Percentiles rank a stretch among this genome's conserved stretches.
phyloP scores from a whole-genome alignment of 1,140 invertebrate species.

The Papilio glaucus region DNA sequence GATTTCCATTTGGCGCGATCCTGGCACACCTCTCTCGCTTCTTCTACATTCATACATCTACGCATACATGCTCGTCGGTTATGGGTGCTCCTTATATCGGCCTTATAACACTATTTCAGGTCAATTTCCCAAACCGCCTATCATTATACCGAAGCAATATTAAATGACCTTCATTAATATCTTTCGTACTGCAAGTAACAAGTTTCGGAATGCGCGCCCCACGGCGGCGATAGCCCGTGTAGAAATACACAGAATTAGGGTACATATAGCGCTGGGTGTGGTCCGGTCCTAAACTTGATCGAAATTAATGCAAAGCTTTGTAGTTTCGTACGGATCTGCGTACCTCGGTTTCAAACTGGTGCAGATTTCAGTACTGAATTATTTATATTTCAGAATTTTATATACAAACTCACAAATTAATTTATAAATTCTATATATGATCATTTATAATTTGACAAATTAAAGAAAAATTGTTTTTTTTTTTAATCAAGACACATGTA shows the following conservation, averaged over 20 bases:
- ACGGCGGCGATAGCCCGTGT: not conserved
- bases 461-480: too few relatives aligned
- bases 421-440: too few relatives aligned
- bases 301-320: not conserved
- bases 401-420: too few relatives aligned
- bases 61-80: too few relatives aligned
- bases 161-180: not conserved
- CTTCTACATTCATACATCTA: too few relatives aligned
- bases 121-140: constrained; percentile 4
- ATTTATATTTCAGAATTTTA: not conserved
- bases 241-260: not conserved
- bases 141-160: not conserved
- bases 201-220: not conserved
- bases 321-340: not conserved
- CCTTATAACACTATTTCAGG: not conserved
- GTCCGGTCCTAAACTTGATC: not conserved
- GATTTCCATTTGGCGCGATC: too few relatives aligned
- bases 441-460: too few relatives aligned
- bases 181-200: not conserved
- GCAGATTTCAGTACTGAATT: not conserved
- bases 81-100: too few relatives aligned
- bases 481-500: too few relatives aligned
- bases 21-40: too few relatives aligned
- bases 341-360: not conserved
- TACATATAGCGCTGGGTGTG: not conserved